Percentiles rank a stretch among this genome's conserved stretches.
Conservation (phyloP, 2,113 vertebrate species). For the Lepisosteus osseus region DNA sequence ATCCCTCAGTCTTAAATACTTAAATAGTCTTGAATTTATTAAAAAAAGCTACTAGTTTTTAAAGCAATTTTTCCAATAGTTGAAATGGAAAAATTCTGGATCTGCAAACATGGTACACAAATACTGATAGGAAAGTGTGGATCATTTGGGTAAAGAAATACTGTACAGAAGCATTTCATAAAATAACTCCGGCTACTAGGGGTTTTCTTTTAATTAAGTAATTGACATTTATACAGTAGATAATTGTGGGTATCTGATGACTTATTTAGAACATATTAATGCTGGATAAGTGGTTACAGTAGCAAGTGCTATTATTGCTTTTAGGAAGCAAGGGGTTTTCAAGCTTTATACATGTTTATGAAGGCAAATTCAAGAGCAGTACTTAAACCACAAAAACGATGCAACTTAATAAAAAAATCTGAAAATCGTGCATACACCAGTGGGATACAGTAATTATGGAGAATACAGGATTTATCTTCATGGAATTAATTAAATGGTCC, state of each 20-base stretch:
- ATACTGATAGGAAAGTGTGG: no score
- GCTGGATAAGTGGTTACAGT: not conserved
- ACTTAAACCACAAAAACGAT: slow-evolving; percentile 1
- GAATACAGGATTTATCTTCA: slow-evolving; percentile 9
- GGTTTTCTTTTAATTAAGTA: not conserved
- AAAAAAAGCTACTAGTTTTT: no score
- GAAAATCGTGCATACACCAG: not conserved
- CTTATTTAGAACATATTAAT: slow-evolving; percentile 3
- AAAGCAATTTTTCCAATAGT: no score
- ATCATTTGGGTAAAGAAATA: no score
- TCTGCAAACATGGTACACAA: no score
- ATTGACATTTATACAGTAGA: slow-evolving; percentile 2
- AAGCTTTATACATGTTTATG: not conserved
- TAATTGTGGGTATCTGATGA: slow-evolving; percentile 3
- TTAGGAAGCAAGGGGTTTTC: slow-evolving; percentile 4
- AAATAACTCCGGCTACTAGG: not conserved
- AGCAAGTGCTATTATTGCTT: slow-evolving; percentile 2
- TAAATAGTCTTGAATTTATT: no score
- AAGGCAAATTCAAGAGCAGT: not conserved
- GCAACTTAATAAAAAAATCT: not conserved
- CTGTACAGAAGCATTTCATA: not conserved
- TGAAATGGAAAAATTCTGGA: no score
- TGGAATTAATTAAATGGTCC: slow-evolving; percentile 5
- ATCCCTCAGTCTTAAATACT: no score
- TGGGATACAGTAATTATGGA: no score